Conservation (phyloP, 2,113 vertebrate species). For the Leuciscus idus region DNA sequence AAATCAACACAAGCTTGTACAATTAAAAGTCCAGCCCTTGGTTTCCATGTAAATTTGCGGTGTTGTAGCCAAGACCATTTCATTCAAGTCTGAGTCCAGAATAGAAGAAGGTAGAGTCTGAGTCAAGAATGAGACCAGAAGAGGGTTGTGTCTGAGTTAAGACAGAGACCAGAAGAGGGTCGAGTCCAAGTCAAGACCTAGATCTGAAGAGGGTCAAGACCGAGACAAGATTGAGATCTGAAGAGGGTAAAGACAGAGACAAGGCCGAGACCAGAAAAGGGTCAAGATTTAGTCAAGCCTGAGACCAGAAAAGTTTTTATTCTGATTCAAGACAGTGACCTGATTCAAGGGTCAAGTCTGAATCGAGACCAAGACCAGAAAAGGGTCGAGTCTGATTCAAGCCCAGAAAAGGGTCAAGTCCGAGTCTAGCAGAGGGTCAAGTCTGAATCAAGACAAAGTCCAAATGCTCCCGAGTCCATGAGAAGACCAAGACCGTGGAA, state of each 20-base stretch:
- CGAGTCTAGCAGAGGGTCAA: background rate
- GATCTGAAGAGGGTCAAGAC: background rate
- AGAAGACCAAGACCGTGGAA: background rate
- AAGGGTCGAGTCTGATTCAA: background rate
- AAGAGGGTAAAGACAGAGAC: background rate
- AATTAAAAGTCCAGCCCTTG: too few species aligned
- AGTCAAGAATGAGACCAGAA: background rate
- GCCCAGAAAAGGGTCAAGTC: background rate
- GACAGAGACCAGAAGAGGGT: background rate
- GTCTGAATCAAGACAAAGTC: background rate
- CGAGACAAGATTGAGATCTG: background rate
- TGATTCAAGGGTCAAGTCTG: background rate
- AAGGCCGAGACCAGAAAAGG: background rate
- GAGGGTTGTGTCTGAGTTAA: background rate
- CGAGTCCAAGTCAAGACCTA: background rate
- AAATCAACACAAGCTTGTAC: background rate
- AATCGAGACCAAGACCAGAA: background rate
- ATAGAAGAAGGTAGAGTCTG: background rate
- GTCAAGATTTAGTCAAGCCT: background rate
- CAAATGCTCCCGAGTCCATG: background rate
- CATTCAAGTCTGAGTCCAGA: background rate
- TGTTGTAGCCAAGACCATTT: background rate
- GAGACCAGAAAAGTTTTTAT: background rate
- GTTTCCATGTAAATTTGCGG: too few species aligned
- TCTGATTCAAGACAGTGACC: background rate